A percentile compares a stretch with the other conserved stretches of the same genome.
Evolutionary conservation across 2,888 invertebrate genomes (phyloP).

Genomic region (Tipula vernalis): DNA sequence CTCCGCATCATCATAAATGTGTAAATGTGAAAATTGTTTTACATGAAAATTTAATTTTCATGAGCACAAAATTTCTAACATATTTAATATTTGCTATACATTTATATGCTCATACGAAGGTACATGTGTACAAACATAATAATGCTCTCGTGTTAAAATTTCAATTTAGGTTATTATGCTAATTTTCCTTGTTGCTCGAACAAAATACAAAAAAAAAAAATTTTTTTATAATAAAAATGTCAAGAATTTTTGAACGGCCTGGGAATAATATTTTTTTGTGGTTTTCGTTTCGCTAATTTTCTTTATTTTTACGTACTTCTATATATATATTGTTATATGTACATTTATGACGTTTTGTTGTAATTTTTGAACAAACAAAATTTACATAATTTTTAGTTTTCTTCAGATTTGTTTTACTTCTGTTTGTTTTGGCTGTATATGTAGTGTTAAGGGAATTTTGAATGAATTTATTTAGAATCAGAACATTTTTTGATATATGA

Average conservation of each 20-base stretch:
- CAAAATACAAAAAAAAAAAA: neutral
- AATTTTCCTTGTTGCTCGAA: neutral
- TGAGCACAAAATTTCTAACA: neutral
- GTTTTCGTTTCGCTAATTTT: neutral
- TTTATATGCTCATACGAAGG: neutral
- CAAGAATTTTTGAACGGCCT: neutral
- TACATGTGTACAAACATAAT: neutral
- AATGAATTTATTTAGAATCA: too few relatives aligned
- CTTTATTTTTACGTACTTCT: neutral
- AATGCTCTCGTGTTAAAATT: neutral
- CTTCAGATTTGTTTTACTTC: neutral
- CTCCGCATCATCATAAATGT: neutral
- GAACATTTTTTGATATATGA: too few relatives aligned
- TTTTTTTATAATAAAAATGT: neutral
- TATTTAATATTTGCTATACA: neutral
- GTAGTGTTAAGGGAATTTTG: neutral
- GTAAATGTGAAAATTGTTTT: neutral
- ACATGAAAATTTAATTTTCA: neutral
- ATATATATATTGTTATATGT: neutral
- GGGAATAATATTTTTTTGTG: neutral
- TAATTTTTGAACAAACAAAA: neutral
- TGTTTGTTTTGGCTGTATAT: neutral
- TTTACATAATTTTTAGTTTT: neutral
- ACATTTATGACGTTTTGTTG: neutral
- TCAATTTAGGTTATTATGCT: conserved; percentile 4